Evolutionary conservation across 2,797 vertebrate species (phyloP), one percentile per base, ranked within the genome.

Genomic region (Gephyroberyx darwinii): DNA sequence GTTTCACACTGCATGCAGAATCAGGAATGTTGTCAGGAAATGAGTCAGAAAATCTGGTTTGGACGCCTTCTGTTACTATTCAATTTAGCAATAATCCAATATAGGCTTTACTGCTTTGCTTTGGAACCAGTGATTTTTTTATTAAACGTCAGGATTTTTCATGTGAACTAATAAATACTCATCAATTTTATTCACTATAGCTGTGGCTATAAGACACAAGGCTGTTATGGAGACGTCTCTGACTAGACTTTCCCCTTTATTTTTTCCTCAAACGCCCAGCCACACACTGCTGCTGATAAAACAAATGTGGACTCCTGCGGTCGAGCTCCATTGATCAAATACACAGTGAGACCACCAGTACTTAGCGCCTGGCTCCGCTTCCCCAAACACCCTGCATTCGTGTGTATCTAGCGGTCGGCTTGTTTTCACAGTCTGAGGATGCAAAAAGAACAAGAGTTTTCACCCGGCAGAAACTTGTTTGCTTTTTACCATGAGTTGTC

Each of bases 401-500:
- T 84, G 79, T 85, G 78, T 83, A 77, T 84, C 50, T 90, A 91
- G 90, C 87, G 86, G 89, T 85, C 87, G 64, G 84, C 89, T 92
- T 90, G 91, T 93, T 93, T 92, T 89, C 86, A 85, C 85, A 93
- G 93, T 65, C 50, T 51, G 63, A 73, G 66, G 67, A 67, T 65
- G 65, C 73, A 50, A 67, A 93, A 84, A 91, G 87, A 91, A 90
- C 93, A 90, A 87, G 86, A 87, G 90, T 88, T 93, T 73, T 74
- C 92, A 92, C 93, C 19, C 90, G 92, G 91, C 92, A 94, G 9
- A 93, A 94, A 93, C 91, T 90, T 94, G 93, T 95, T 95, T 95
- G 92, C 92, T 93, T 95, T 26, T 94, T 93, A 95, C 95, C 95
- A 95, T 87, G 91, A 93, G 93, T 94, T 26, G 91, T 93, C 93